These are phyloP conservation scores for Leptonema lineaticorne DNA, from an alignment of 1,140 invertebrate genomes.

Conservation along the genomic window DNA sequence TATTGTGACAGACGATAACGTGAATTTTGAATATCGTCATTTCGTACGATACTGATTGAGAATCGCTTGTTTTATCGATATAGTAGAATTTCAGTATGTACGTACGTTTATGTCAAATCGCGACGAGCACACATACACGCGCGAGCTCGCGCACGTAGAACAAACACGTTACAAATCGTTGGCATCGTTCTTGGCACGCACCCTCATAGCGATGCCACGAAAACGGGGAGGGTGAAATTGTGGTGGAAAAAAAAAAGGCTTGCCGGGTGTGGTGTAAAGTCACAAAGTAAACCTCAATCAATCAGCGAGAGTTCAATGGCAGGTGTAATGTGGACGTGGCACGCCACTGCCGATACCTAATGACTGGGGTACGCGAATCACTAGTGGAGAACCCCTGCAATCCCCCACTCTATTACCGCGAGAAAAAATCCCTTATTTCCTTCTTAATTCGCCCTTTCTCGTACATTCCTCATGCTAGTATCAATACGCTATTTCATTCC, in stretches of 20 bases:
- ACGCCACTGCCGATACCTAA: constrained; percentile 24
- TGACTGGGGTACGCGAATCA: constrained; percentile 5
- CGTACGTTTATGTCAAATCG: not conserved
- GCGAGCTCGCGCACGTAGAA: not conserved
- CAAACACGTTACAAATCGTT: constrained; percentile 25
- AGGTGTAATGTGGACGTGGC: constrained; percentile 27
- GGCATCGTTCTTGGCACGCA: not conserved
- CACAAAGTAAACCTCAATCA: constrained; percentile 25
- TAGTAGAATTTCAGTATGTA: not conserved
- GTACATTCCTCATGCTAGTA: too few species aligned
- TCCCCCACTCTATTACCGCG: too few species aligned
- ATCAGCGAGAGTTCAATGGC: constrained; percentile 23
- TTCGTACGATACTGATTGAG: too few species aligned
- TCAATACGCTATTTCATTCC: too few species aligned
- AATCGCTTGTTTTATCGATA: too few species aligned
- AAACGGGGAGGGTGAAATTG: not conserved
- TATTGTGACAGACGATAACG: too few species aligned
- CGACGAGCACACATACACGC: not conserved
- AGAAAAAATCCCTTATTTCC: too few species aligned
- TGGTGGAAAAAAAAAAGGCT: constrained; percentile 3
- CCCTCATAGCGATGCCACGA: not conserved
- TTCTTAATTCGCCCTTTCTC: too few species aligned
- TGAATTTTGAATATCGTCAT: too few species aligned
- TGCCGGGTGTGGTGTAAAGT: constrained; percentile 18
- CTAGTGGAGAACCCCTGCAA: not conserved